Percentiles rank a stretch among this genome's conserved stretches.
These are phyloP conservation scores for Noctua janthe DNA, from an alignment of 2,888 invertebrate genomes.

Conservation along the genomic window DNA sequence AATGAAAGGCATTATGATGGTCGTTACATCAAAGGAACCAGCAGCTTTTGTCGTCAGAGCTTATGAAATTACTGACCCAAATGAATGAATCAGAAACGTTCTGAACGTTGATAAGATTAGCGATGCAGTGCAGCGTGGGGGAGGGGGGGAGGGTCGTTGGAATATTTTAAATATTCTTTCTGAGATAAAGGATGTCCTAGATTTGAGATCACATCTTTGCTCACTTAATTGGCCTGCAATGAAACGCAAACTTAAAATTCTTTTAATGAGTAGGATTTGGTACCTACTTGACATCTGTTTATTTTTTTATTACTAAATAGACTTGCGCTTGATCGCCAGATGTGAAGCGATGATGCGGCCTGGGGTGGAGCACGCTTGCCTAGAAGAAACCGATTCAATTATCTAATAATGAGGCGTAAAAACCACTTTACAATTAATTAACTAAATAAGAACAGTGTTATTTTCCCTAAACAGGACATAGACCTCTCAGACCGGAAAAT, in stretches of 20 bases:
- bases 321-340: neutral
- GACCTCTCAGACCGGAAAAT: neutral
- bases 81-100: conserved; percentile 58
- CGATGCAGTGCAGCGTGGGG: conserved; percentile 17
- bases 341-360: neutral
- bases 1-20: conserved; percentile 56
- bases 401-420: conserved; percentile 3
- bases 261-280: neutral
- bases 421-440: neutral
- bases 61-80: conserved; percentile 58
- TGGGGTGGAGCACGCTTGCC: neutral
- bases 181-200: conserved; percentile 8
- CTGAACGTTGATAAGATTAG: conserved; percentile 49
- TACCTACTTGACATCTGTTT: neutral
- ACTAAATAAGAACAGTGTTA: neutral
- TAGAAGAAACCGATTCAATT: neutral
- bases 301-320: neutral
- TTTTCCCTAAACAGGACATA: neutral
- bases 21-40: conserved; percentile 47
- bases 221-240: conserved; percentile 3
- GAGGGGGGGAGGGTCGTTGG: too few species aligned
- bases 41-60: conserved; percentile 52
- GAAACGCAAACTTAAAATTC: neutral
- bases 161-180: conserved; percentile 32
- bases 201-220: neutral